phyloP scores from a whole-genome alignment of 2,797 vertebrate genomes.

The Notolepis coatsorum region DNA sequence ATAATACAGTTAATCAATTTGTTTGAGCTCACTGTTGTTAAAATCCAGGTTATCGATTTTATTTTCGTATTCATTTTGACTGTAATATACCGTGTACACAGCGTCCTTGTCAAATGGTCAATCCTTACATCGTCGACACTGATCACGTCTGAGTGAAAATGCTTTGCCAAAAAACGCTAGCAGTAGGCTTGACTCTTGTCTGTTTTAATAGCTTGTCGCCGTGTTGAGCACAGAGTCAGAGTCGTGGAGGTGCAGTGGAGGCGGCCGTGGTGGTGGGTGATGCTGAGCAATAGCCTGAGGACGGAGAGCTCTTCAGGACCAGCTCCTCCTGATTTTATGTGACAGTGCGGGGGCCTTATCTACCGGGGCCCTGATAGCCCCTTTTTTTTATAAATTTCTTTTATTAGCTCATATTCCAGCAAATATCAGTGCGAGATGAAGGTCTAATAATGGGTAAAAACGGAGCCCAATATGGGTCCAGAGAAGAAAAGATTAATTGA shows the following conservation, averaged over 20 bases:
- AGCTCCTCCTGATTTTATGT: slow-evolving; percentile 71
- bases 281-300: slow-evolving; percentile 58
- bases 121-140: no score
- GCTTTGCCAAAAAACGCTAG: slow-evolving; percentile 30
- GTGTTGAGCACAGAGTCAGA: slow-evolving; percentile 37
- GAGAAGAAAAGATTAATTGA: slow-evolving; percentile 44
- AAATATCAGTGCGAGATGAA: slow-evolving; percentile 74
- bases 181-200: slow-evolving; percentile 36
- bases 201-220: slow-evolving; percentile 45
- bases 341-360: slow-evolving; percentile 76
- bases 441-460: slow-evolving; percentile 60
- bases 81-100: no score
- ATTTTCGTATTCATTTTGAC: no score
- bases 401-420: slow-evolving; percentile 66
- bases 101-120: no score
- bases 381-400: slow-evolving; percentile 71
- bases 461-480: slow-evolving; percentile 39
- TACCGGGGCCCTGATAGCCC: slow-evolving; percentile 69
- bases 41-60: no score
- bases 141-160: no score
- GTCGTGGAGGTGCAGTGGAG: slow-evolving; percentile 47
- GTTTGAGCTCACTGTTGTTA: no score
- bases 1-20: no score
- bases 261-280: slow-evolving; percentile 55
- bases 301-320: slow-evolving; percentile 65